These are phyloP conservation scores for Dicrurus megarhynchus DNA, from an alignment of 2,113 vertebrate genomes.

Conservation along the genomic window DNA sequence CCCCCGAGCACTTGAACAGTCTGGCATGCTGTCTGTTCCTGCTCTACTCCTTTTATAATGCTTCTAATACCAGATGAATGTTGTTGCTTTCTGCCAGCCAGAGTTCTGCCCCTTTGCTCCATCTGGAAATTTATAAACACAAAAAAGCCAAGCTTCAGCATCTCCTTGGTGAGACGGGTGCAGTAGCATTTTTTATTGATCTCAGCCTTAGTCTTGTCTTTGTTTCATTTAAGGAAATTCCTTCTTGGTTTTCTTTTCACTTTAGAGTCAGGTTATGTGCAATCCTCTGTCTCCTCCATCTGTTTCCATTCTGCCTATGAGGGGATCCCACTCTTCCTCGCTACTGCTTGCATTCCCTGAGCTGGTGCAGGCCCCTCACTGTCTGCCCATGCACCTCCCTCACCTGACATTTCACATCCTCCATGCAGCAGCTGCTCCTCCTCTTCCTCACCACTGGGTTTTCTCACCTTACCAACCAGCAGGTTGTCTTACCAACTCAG, in stretches of 20 bases:
- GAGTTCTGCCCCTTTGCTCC: neutral
- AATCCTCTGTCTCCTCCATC: neutral
- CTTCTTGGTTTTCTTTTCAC: too few relatives aligned
- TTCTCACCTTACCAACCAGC: neutral
- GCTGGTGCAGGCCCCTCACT: accelerated
- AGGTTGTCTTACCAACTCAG: neutral
- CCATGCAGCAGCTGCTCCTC: neutral
- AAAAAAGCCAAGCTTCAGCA: neutral
- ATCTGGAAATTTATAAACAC: neutral
- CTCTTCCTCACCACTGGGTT: neutral
- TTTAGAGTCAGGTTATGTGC: neutral
- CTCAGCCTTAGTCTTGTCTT: neutral
- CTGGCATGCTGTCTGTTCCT: neutral
- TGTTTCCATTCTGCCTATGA: neutral
- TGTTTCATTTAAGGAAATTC: neutral
- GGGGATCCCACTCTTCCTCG: neutral
- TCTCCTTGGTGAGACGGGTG: neutral
- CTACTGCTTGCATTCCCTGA: accelerated
- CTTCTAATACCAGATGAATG: neutral
- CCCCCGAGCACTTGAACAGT: neutral
- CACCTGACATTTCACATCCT: neutral
- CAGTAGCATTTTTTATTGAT: neutral
- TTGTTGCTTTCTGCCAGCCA: neutral
- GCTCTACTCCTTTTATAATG: neutral
- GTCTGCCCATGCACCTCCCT: accelerated